Evolutionary conservation across 1,140 invertebrate genomes (phyloP).

Genomic region (Cryptotermes secundus): DNA sequence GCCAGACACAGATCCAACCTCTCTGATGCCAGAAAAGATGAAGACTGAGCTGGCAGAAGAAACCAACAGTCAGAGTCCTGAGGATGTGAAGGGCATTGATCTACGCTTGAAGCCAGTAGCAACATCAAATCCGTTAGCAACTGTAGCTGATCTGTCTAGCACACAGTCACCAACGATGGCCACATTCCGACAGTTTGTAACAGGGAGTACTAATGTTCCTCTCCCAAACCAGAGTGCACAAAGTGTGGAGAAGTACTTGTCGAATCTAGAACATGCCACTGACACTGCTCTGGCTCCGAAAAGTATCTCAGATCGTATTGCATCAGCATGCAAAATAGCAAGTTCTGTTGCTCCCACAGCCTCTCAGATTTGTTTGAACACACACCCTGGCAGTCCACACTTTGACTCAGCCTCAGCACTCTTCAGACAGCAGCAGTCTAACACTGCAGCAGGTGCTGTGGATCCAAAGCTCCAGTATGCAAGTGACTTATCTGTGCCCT

Average conservation of each 20-base stretch:
- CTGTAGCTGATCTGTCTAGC: constrained; percentile 47
- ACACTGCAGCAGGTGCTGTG: not conserved
- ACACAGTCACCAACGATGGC: constrained; percentile 42
- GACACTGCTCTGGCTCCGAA: not conserved
- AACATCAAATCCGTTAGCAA: constrained; percentile 45
- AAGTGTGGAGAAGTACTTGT: constrained; percentile 61
- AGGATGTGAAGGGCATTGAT: constrained; percentile 51
- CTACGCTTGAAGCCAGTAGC: constrained; percentile 55
- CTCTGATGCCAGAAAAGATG: constrained; percentile 43
- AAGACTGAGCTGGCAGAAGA: constrained; percentile 73
- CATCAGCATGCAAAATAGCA: not conserved
- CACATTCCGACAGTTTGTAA: constrained; percentile 48
- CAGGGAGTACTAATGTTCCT: constrained; percentile 44
- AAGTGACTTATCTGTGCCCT: not conserved
- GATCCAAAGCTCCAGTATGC: not conserved
- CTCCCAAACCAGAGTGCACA: constrained; percentile 57
- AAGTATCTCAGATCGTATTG: not conserved
- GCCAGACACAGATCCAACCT: constrained; percentile 45
- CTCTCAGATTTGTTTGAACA: not conserved
- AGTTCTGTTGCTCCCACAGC: not conserved
- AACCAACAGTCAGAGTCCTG: constrained; percentile 55
- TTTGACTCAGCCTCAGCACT: not conserved
- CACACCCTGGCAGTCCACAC: too few relatives aligned
- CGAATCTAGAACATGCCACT: constrained; percentile 50
- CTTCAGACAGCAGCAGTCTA: not conserved